Base-by-base conservation (phyloP, 1,140 invertebrate species). In the Nomia melanderi region DNA sequence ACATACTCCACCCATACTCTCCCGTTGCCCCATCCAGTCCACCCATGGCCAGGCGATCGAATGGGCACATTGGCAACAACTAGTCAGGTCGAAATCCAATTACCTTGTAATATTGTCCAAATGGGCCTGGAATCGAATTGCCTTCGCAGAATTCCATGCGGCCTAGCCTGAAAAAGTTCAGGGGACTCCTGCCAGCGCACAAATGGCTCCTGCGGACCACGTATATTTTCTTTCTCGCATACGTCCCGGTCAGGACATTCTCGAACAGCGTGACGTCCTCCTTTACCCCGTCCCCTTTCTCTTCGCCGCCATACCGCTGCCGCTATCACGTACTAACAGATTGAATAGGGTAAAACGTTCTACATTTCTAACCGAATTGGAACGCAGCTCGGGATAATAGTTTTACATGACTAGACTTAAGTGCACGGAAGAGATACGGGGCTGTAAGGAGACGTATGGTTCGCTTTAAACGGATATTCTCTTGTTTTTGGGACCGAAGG, bases 71-170 rank as follows among this genome's bases (percentile, higher is more conserved):
- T 82, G 81, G 78, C 82, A 86, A 80, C 80, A 86, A 88, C 85
- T 71, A 80, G 83, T 77, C 67, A 85, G 69, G 79, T 87, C 86
- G 87, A 86, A 87, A 88, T 89, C 86, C 88, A 89, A 89, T 88
- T 88, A 88, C 81, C 87, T 88, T 88, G 86, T 88, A 88, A 88
- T 88, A 88, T 87, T 79, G 82, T 81, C 74, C 73, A 77, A 78
- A 72, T 44, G 73, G 67, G 73, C 41, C 74, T 73, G 82, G 31
- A 78, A 84, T 84, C 75, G 82, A 81, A 67, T 77, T 81, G 83
- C 82, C 78, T 75, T 81, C 81, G 81, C 82, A 74, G 64, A 84
- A 80, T 62, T 70, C 74, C 77, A 33, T 67, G 56, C 77, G 62
- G 56, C 64, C 77, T 57, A 56, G 74, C 41, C n/a, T 76, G 77